Percentiles rank a stretch among this genome's conserved stretches.
Conservation (phyloP, 2,113 vertebrate species). For the Ptilorrhoa leucosticta region DNA sequence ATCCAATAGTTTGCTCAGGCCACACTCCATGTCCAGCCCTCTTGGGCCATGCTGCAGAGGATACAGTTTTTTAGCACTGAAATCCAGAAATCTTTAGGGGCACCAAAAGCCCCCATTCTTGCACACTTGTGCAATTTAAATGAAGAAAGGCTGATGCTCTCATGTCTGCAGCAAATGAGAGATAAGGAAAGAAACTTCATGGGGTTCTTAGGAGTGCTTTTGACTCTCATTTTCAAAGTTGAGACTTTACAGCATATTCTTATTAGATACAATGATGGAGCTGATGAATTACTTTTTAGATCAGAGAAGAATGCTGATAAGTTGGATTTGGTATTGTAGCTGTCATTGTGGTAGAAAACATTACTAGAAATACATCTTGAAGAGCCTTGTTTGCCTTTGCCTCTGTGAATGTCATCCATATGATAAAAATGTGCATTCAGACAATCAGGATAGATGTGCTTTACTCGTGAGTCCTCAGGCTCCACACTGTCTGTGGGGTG, state of each 20-base stretch:
- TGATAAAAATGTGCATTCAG: not conserved
- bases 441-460: not conserved
- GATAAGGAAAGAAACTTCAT: not conserved
- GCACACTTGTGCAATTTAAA: not conserved
- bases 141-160: not conserved
- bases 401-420: not conserved
- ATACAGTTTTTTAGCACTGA: not conserved
- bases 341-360: not conserved
- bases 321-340: not conserved
- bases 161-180: not conserved
- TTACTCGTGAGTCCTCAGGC: not conserved
- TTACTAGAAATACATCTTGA: not conserved
- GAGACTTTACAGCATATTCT: not conserved
- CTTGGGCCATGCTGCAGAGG: not conserved
- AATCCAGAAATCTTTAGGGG: not conserved
- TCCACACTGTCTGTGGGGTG: not conserved
- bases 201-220: not conserved
- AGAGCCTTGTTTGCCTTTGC: not conserved
- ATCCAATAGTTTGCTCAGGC: not conserved
- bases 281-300: constrained; percentile 21
- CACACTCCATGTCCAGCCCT: not conserved
- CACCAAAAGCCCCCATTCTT: not conserved
- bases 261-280: not conserved
- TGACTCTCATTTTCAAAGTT: not conserved
- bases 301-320: not conserved